Evolutionary conservation across 92 coral and sea anemone genomes (phyloP).

Genomic region (Porites rus): DNA sequence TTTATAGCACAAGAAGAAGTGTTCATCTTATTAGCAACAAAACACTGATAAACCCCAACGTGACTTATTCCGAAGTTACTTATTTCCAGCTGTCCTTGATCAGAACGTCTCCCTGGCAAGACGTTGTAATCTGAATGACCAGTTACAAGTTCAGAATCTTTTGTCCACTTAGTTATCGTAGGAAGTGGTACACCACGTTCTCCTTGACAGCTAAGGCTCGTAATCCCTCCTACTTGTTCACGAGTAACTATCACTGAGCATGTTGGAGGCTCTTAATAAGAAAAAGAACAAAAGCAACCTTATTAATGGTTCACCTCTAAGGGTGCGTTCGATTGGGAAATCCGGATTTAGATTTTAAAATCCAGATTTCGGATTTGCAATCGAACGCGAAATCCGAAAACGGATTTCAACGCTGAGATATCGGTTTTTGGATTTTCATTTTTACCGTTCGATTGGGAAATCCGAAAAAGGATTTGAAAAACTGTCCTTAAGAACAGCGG

Average conservation of each 20-base stretch:
- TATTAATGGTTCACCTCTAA: not conserved
- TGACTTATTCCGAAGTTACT: conserved; percentile 69
- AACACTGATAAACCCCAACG: conserved; percentile 78
- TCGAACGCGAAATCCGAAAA: too few species aligned
- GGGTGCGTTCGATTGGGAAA: too few species aligned
- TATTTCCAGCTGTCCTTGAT: conserved; percentile 59
- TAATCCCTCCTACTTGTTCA: conserved; percentile 58
- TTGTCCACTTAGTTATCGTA: conserved; percentile 62
- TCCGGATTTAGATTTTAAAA: too few species aligned
- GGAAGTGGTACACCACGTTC: conserved; percentile 83
- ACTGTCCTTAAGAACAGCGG: too few species aligned
- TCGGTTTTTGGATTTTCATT: too few species aligned
- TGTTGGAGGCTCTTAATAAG: conserved; percentile 61
- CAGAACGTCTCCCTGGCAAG: conserved; percentile 29
- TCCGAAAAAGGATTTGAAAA: too few species aligned
- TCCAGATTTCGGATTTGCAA: too few species aligned
- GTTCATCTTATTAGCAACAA: conserved; percentile 50
- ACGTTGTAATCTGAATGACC: conserved; percentile 40
- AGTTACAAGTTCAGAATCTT: conserved; percentile 45
- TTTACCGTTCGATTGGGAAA: too few species aligned
- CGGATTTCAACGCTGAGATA: too few species aligned
- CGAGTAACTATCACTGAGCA: conserved; percentile 51
- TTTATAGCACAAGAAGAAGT: conserved; percentile 48
- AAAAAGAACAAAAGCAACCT: not conserved
- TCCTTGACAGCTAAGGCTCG: conserved; percentile 64